Evolutionary conservation across 2,797 vertebrate genomes (phyloP).

Genomic region (Sternotherus odoratus): DNA sequence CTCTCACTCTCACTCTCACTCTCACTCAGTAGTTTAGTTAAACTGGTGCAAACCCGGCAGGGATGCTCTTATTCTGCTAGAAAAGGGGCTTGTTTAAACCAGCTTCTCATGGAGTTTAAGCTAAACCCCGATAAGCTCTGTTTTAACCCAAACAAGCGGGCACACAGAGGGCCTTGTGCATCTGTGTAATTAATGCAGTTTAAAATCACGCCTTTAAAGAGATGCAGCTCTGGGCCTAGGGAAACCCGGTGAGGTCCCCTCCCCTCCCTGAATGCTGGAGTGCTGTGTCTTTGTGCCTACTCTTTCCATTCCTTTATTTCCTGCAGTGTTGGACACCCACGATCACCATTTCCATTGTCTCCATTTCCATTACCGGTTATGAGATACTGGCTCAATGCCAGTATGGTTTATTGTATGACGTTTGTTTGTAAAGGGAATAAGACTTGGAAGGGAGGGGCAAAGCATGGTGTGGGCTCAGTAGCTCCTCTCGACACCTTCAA

Average conservation of each 20-base stretch:
- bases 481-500: background rate
- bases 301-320: background rate
- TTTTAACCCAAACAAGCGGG: background rate
- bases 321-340: background rate
- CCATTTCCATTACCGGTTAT: background rate
- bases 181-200: background rate
- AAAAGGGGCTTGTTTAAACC: background rate
- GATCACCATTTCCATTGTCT: background rate
- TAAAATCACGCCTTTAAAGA: background rate
- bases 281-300: too few species aligned
- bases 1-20: too few species aligned
- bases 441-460: background rate
- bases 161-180: background rate
- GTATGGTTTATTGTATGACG: background rate
- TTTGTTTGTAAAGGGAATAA: background rate
- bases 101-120: background rate
- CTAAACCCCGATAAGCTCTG: fast-evolving
- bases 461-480: background rate
- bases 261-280: too few species aligned
- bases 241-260: background rate
- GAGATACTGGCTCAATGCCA: background rate
- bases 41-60: background rate
- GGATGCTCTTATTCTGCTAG: fast-evolving
- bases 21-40: background rate
- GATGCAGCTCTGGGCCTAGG: background rate